Percentiles rank a stretch among this genome's conserved stretches.
phyloP scores from a whole-genome alignment of 2,888 invertebrate species.

The Physocephala rufipes region DNA sequence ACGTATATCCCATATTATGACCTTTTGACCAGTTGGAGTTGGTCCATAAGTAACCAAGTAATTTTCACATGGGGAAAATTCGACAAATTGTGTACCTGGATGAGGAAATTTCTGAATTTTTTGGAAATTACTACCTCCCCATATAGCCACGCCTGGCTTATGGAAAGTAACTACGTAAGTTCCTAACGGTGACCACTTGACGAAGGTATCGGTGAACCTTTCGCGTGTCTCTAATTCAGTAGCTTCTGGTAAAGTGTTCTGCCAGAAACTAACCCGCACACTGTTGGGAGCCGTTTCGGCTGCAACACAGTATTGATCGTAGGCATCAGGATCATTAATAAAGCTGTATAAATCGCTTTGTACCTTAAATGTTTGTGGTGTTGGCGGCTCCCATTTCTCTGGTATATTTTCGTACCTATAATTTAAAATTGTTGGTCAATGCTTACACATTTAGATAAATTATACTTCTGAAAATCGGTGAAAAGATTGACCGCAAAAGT shows the following conservation, averaged over 20 bases:
- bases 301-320: slow-evolving; percentile 94
- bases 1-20: slow-evolving; percentile 96
- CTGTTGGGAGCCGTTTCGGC: slow-evolving; percentile 80
- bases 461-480: slow-evolving; percentile 93
- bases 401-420: slow-evolving; percentile 84
- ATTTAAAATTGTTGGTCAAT: slow-evolving; percentile 27
- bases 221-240: slow-evolving; percentile 81
- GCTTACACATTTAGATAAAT: slow-evolving; percentile 43
- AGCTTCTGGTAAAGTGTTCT: slow-evolving; percentile 90
- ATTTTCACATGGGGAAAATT: slow-evolving; percentile 97
- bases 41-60: slow-evolving; percentile 96
- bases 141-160: slow-evolving; percentile 92
- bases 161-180: slow-evolving; percentile 98
- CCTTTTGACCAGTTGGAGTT: slow-evolving; percentile 78
- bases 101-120: slow-evolving; percentile 94
- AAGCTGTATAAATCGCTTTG: slow-evolving; percentile 93
- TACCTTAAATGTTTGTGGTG: slow-evolving; percentile 87
- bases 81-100: slow-evolving; percentile 90
- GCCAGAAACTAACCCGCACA: slow-evolving; percentile 85
- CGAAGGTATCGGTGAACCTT: slow-evolving; percentile 95
- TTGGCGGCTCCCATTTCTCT: slow-evolving; percentile 92
- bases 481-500: slow-evolving; percentile 94
- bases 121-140: slow-evolving; percentile 94
- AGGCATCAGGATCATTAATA: slow-evolving; percentile 92
- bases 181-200: slow-evolving; percentile 97